Evolutionary conservation across 2,113 vertebrate species (phyloP), one percentile per base, ranked within the genome.

Genomic region (Climacteris rufus): DNA sequence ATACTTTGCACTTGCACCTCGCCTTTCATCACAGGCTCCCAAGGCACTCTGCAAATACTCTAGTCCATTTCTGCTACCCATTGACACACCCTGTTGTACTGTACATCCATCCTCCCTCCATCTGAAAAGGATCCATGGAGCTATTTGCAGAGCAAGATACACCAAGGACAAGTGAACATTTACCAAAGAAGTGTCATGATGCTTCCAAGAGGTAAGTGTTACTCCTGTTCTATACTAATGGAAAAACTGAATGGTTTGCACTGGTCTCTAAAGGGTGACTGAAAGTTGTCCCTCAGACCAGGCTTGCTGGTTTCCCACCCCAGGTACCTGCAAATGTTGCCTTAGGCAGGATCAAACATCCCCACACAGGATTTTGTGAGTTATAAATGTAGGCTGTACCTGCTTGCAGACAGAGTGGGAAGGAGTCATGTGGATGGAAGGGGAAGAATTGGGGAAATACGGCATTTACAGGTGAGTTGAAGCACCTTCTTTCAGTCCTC

Each of bases 11-110:
- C 86, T 94, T 93, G 63, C 45, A 44, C 87, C 94, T 95, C 1
- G 13, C 78, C 77, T 97, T 96, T 94, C 92, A 92, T 89, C 74
- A 28, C 61, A 63, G 66, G 23, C 37, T 96, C 80, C 77, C 56
- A 66, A 91, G 80, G 80, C 88, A 89, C 80, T 78, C 60, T 9
- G 3, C 44, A 96, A 84, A 72, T 28, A 71, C 53, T 89, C 16
- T 45, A 47, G 24, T 33, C 81, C 74, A 45, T 71, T 89, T 83
- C 85, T 95, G 56, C 63, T 85, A n/a, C 57, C 50, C 54, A 0
- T 66, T 15, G 1, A 54, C 78, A 90, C 47, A 77, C 82, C 76
- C 60, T 77, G 24, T 79, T 64, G 33, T 10, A 56, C 19, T 6
- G 22, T 9, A 52, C 42, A 77, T 45, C 50, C 66, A 35, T 39